phyloP scores from a whole-genome alignment of 2,888 invertebrate genomes.

The Phortica magna region DNA sequence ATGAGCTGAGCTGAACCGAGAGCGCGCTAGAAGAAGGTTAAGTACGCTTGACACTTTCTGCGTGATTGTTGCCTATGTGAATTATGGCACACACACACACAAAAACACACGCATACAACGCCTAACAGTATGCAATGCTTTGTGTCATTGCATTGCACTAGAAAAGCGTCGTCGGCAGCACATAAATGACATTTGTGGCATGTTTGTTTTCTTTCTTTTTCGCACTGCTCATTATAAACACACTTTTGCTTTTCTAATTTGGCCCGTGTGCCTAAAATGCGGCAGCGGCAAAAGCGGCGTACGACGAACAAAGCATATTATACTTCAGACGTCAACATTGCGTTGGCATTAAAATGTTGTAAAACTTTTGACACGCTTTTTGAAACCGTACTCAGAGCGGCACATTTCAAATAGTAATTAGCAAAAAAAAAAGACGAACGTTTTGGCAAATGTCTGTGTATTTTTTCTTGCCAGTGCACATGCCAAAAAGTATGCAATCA shows the following conservation, averaged over 20 bases:
- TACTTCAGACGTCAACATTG: neutral
- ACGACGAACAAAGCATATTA: neutral
- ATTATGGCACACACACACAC: conserved; percentile 43
- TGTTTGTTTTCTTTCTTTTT: neutral
- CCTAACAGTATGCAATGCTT: conserved; percentile 19
- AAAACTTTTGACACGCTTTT: conserved; percentile 15
- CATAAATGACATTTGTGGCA: conserved; percentile 19
- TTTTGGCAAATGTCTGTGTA: neutral
- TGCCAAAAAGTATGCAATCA: conserved; percentile 33
- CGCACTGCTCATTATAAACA: neutral
- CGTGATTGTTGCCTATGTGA: conserved; percentile 35
- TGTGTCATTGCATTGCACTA: neutral
- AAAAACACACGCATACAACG: neutral
- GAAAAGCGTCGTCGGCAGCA: neutral
- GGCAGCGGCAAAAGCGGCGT: no score
- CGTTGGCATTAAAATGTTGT: conserved; percentile 3
- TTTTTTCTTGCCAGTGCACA: conserved; percentile 5
- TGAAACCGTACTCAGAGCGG: neutral
- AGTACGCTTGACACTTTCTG: conserved; percentile 55
- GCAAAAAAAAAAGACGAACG: neutral
- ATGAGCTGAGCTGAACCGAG: conserved; percentile 35
- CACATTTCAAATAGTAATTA: neutral
- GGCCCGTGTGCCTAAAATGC: neutral
- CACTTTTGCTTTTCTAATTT: neutral
- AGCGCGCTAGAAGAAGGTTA: conserved; percentile 59